Base-by-base conservation (phyloP, 1,140 invertebrate genomes). In the Drosophila guanche region DNA sequence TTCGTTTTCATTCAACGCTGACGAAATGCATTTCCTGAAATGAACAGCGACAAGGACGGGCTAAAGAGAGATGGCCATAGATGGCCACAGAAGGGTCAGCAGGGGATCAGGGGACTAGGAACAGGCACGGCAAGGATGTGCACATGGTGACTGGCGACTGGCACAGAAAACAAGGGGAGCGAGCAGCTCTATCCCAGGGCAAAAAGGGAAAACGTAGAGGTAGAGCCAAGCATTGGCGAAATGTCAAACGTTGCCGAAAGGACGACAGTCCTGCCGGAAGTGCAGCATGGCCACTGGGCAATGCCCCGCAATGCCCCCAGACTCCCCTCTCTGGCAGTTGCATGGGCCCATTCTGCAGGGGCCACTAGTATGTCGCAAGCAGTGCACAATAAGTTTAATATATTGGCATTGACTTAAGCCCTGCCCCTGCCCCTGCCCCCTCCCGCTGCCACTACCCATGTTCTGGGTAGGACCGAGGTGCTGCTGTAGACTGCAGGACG, bases 11-110 rank as follows among this genome's bases (percentile, higher is more conserved):
- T 88, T 86, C 77, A 80, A 75, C 65, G 68, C 65, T 80, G 81
- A 86, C 77, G 81, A 86, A 86, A 86, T 86, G 81, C 81, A 86
- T 81, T 86, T 86, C 81, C 81, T 81, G 81, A 74, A 86, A 86
- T 80, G 76, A 71, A 77, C 59, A 68, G 65, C 57, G 81, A 73
- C 76, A 72, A 66, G 48, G 69, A 61, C 50, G 61, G 60, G 33
- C 10, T 12, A 10, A 10, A 33, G 8, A 52, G 16, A 20, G 16
- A 20, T 20, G 16, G 76, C 46, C 61, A 40, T 29, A 53, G 45
- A 55, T 65, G 58, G 58, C 42, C 61, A 27, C 47, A 12, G 14
- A 27, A 10, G n/a, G 27, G 3, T 2, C 22, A 16, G 29, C 3
- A 8, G 4, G 29, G 6, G 10, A 8, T 3, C 16, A 16, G n/a